Evolutionary conservation across 2,888 invertebrate species (phyloP).

Genomic region (Flexamia atlantica): DNA sequence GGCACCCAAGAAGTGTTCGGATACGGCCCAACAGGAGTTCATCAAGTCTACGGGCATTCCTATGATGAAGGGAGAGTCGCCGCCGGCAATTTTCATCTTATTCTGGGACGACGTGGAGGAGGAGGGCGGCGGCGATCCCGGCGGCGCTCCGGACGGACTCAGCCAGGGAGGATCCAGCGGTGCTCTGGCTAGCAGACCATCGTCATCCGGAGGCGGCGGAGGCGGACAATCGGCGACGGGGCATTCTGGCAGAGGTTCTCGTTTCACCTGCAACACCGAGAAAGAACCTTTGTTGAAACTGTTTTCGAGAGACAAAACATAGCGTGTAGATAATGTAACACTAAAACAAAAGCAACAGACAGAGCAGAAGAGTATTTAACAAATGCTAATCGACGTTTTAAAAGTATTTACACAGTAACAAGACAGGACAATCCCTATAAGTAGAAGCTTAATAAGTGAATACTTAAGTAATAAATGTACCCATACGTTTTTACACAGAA

Average conservation of each 20-base stretch:
- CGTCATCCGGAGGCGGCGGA: slow-evolving; percentile 38
- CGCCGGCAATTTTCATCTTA: slow-evolving; percentile 73
- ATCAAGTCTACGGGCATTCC: slow-evolving; percentile 80
- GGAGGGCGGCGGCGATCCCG: slow-evolving; percentile 73
- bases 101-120: slow-evolving; percentile 72
- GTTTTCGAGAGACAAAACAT: too few relatives aligned
- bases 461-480: too few relatives aligned
- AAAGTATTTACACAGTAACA: too few relatives aligned
- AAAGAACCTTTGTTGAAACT: background rate
- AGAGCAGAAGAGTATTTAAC: too few relatives aligned
- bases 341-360: too few relatives aligned
- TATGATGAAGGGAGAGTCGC: slow-evolving; percentile 71
- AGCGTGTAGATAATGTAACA: too few relatives aligned
- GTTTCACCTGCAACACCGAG: slow-evolving; percentile 41
- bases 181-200: slow-evolving; percentile 8
- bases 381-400: too few relatives aligned
- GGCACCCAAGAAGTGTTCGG: slow-evolving; percentile 78
- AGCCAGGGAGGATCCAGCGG: slow-evolving; percentile 69
- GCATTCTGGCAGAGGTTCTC: slow-evolving; percentile 12
- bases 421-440: too few relatives aligned
- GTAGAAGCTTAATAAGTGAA: too few relatives aligned
- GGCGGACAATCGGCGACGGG: slow-evolving; percentile 32
- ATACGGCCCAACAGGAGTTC: slow-evolving; percentile 82
- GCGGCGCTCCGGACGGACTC: slow-evolving; percentile 68
- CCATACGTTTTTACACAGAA: too few relatives aligned